phyloP scores from a whole-genome alignment of 2,888 invertebrate species.

The Nephrotoma guestfalica region DNA sequence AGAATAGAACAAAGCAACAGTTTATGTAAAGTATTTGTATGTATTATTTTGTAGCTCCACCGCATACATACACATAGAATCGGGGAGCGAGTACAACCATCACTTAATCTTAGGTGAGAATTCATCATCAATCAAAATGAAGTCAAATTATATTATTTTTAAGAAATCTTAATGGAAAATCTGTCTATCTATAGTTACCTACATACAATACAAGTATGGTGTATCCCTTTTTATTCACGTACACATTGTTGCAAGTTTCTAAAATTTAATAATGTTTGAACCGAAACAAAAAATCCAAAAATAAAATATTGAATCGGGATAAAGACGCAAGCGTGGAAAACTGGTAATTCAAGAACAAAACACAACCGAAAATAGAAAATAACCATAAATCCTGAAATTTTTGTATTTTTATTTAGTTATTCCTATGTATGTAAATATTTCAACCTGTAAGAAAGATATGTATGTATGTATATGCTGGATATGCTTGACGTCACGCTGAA shows the following conservation, averaged over 20 bases:
- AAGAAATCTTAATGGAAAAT: background rate
- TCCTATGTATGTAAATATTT: background rate
- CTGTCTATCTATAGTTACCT: no score
- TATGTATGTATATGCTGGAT: background rate
- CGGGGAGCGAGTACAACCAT: background rate
- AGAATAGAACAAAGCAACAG: background rate
- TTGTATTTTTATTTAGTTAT: background rate
- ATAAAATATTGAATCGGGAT: background rate
- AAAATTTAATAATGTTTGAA: background rate
- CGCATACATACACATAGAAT: background rate
- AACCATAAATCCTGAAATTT: background rate
- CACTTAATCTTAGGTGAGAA: background rate
- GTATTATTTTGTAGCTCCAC: background rate
- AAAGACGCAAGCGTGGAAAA: background rate
- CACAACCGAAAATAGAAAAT: background rate
- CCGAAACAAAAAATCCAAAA: background rate
- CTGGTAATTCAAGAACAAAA: background rate
- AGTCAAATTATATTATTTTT: background rate
- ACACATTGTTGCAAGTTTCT: background rate
- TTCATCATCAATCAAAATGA: background rate
- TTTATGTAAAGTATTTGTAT: background rate
- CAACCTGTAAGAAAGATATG: background rate
- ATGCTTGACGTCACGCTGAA: background rate
- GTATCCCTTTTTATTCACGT: background rate
- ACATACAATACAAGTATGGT: background rate